A percentile compares a stretch with the other conserved stretches of the same genome.
Evolutionary conservation across 2,113 vertebrate species (phyloP).

Genomic region (Chelonoidis abingdonii): DNA sequence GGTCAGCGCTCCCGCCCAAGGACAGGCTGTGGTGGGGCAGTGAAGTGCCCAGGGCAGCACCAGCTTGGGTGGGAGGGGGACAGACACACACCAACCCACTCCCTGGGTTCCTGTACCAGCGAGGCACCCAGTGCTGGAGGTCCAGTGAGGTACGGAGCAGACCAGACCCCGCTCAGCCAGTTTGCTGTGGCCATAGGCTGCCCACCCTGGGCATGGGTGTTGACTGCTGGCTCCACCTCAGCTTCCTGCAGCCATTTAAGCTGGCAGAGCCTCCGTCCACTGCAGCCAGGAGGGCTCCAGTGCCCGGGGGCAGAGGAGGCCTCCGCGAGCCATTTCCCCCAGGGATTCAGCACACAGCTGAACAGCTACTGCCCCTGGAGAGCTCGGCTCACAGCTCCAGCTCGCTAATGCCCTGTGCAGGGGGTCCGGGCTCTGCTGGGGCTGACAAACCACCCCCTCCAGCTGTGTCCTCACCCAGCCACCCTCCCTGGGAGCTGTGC

Average conservation of each 20-base stretch:
- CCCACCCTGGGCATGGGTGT: background rate
- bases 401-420: too few species aligned
- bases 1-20: background rate
- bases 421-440: too few species aligned
- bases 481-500: background rate
- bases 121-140: too few species aligned
- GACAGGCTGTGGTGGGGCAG: background rate
- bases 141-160: background rate
- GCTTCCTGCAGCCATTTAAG: background rate
- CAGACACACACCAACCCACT: too few species aligned
- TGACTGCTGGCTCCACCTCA: background rate
- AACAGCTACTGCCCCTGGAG: too few species aligned
- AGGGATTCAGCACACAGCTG: too few species aligned
- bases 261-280: background rate
- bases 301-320: too few species aligned
- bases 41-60: background rate
- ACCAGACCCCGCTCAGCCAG: background rate
- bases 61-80: accelerated
- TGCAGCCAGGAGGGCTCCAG: background rate
- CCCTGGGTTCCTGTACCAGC: background rate
- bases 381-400: too few species aligned
- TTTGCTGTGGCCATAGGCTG: accelerated
- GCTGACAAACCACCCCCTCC: too few species aligned
- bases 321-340: too few species aligned
- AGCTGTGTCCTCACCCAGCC: background rate